Evolutionary conservation across 2,797 vertebrate species (phyloP).

Genomic region (Masticophis lateralis): DNA sequence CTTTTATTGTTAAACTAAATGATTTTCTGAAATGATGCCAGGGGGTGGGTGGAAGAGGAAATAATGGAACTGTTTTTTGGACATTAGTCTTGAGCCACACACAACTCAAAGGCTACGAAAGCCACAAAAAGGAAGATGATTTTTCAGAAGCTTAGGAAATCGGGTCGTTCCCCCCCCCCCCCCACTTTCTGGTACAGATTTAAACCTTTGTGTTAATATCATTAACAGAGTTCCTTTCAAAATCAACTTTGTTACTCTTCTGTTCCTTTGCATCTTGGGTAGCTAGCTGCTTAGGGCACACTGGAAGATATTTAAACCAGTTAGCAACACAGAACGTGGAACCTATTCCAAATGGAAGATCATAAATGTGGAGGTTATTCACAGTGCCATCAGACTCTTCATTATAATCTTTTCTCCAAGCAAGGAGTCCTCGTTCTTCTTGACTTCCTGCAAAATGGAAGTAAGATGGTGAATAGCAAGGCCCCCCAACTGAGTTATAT

Average conservation of each 20-base stretch:
- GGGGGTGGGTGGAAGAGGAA: background rate
- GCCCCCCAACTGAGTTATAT: background rate
- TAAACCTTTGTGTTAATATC: constrained; percentile 56
- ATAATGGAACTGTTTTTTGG: constrained; percentile 9
- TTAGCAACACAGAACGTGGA: constrained; percentile 67
- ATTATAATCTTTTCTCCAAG: constrained; percentile 81
- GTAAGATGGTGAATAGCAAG: background rate
- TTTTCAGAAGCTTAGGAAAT: background rate
- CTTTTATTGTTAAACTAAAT: background rate
- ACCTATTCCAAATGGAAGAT: constrained; percentile 85
- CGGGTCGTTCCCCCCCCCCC: background rate
- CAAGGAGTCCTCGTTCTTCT: constrained; percentile 84
- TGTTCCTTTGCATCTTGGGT: background rate
- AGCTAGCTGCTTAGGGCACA: constrained; percentile 74
- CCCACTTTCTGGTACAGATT: background rate
- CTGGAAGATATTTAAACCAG: constrained; percentile 79
- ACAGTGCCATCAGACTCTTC: constrained; percentile 65
- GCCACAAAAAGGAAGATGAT: background rate
- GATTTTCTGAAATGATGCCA: background rate
- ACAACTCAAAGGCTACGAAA: background rate
- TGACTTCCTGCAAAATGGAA: constrained; percentile 77
- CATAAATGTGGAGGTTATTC: constrained; percentile 78
- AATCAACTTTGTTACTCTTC: background rate
- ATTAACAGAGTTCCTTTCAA: background rate
- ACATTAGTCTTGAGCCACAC: background rate